These are phyloP conservation scores for Drosophila subobscura DNA, from an alignment of 1,140 invertebrate species.

Conservation along the genomic window DNA sequence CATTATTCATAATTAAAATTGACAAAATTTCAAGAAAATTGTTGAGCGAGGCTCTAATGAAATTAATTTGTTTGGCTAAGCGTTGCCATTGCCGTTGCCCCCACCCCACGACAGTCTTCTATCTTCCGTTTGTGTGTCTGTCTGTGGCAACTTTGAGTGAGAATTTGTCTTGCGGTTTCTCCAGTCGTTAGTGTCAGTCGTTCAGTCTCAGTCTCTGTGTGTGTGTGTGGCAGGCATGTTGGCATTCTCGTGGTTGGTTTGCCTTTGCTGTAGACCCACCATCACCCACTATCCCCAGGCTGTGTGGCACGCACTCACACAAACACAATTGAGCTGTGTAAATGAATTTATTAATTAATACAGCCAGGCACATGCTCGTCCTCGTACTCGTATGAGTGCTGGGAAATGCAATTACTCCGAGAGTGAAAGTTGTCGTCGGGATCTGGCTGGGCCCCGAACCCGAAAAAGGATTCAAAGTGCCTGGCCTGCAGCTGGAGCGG, in stretches of 20 bases:
- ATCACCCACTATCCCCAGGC: conserved; percentile 5
- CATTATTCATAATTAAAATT: conserved; percentile 80
- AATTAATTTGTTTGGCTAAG: conserved; percentile 71
- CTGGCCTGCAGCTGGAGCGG: background rate
- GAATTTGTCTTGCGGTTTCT: conserved; percentile 60
- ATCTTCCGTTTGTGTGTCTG: conserved; percentile 25
- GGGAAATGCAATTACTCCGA: conserved; percentile 18
- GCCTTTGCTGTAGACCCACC: conserved; percentile 36
- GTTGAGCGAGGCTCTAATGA: conserved; percentile 30
- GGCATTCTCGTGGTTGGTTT: conserved; percentile 55
- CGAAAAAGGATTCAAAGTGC: conserved; percentile 12
- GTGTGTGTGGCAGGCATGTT: conserved; percentile 52
- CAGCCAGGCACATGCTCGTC: background rate
- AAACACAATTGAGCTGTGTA: conserved; percentile 1
- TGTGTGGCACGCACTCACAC: background rate
- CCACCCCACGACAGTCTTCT: background rate
- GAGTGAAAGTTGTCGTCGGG: background rate
- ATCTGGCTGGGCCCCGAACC: too few relatives aligned
- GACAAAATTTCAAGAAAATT: conserved; percentile 56
- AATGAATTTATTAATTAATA: conserved; percentile 61
- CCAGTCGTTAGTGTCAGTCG: background rate
- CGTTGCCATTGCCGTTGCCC: background rate
- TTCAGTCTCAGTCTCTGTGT: background rate
- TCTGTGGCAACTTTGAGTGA: conserved; percentile 46
- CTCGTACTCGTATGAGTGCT: background rate